Evolutionary conservation across 2,113 vertebrate genomes (phyloP), one percentile per base, ranked within the genome.

Genomic region (Entelurus aequoreus): DNA sequence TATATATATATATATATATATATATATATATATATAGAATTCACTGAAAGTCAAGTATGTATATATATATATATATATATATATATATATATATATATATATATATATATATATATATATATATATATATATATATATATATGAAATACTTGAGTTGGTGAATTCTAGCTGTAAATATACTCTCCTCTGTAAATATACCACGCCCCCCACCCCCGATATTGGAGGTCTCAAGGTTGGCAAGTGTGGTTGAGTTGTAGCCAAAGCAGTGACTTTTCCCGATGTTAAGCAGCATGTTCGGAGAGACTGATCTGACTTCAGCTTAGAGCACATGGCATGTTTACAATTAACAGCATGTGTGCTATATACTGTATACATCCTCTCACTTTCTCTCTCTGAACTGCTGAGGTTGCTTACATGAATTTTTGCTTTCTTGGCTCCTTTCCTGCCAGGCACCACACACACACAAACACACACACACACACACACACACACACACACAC

Each of bases 291-390:
- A 62, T 59, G 55, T 48, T 28, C 62, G 70, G 54, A 56, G 53
- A 64, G 16, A 19, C 55, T 63, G 66, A 77, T 74, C 52, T 74
- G 64, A 66, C 70, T 71, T 76, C 71, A 71, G 62, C 72, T 75
- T 57, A 48, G 65, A 73, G 75, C 62, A 35, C 35, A 54, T 37
- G 6, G 35, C 35, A 44, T 40, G 55, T 40, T 57, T 44, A 19
- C 54, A 56, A 40, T n/a, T 16, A 16, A 11, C 16, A 44, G 13
- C 37, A 14, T 21, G 10, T 16, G 16, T 6, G 40, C 38, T 13
- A 11, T 50, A 60, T 51, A 47, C 60, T 21, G 61, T 63, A 66
- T 44, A 71, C 69, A 61, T 72, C 21, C 51, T 68, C 64, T 65
- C 46, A 61, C 59, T 65, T 58, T 63, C 68, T 69, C 19, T 15